phyloP scores from a whole-genome alignment of 2,113 vertebrate species.

The Mormyrus iriodes region DNA sequence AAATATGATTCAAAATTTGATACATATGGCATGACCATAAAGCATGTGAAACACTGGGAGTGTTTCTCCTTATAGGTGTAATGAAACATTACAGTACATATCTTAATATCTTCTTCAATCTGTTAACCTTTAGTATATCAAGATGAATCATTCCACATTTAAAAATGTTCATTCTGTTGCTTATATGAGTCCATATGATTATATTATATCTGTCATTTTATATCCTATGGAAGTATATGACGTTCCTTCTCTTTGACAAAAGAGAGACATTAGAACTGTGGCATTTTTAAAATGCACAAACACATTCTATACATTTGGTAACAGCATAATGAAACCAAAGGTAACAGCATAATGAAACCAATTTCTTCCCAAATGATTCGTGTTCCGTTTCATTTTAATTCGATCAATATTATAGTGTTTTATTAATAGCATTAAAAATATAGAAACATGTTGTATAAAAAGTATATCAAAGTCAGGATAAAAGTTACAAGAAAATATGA shows the following conservation, averaged over 20 bases:
- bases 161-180: too few species aligned
- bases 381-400: background rate
- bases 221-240: background rate
- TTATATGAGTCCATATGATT: too few species aligned
- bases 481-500: background rate
- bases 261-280: background rate
- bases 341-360: background rate
- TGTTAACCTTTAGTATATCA: too few species aligned
- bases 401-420: background rate
- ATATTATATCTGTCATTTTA: too few species aligned
- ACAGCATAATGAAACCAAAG: background rate
- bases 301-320: background rate
- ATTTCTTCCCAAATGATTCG: background rate
- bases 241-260: background rate
- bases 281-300: background rate
- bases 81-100: too few species aligned
- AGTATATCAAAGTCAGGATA: background rate
- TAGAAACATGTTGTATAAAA: background rate
- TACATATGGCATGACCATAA: too few species aligned
- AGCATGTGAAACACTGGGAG: too few species aligned
- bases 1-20: too few species aligned
- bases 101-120: too few species aligned
- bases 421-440: background rate
- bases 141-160: too few species aligned
- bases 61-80: too few species aligned